Evolutionary conservation across 2,797 vertebrate species (phyloP), one percentile per base, ranked within the genome.

Genomic region (Naso thynnoides): DNA sequence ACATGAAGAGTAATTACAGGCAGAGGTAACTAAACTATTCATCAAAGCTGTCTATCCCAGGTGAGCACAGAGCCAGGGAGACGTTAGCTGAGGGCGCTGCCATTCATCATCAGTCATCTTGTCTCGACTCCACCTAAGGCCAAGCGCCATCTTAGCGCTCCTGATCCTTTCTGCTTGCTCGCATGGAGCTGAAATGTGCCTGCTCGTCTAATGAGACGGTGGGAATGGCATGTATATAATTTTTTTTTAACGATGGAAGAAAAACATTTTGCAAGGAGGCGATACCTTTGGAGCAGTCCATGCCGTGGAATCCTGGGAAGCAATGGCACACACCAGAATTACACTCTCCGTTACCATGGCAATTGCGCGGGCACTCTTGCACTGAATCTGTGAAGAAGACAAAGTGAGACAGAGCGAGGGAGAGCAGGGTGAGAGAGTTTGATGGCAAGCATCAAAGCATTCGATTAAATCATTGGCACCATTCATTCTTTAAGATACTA

Each of bases 241-340:
- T 33, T 31, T 8, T 31, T 33, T 33, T 33, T 33, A 33, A n/a
- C 15, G 48, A 78, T 11, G 5, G 67, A 54, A 66, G 60, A 33
- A 70, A 63, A 9, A 10, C 33, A 44, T 85, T 76, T 77, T 58
- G 78, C 19, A 69, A 73, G 72, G 59, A 58, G 71, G 78, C 60
- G 62, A 79, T 97, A 99, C 98, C 98, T 98, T 98, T 99, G 84
- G 97, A 96, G 86, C 98, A 99, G 81, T 99, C 98, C 78, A 97
- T 96, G 89, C 98, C 98, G 11, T 99, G 96, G 92, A 99, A 99
- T 89, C 98, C 98, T 15, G 98, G 98, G 84, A 99, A 99, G 83
- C 98, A 99, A 88, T 98, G 97, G 88, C 98, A 99, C 78, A 97
- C 93, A 45, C 98, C 98, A 8, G 98, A 99, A 24, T 97, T 97